Conservation (phyloP, 2,888 invertebrate species). For the Rhyacophila evoluta region DNA sequence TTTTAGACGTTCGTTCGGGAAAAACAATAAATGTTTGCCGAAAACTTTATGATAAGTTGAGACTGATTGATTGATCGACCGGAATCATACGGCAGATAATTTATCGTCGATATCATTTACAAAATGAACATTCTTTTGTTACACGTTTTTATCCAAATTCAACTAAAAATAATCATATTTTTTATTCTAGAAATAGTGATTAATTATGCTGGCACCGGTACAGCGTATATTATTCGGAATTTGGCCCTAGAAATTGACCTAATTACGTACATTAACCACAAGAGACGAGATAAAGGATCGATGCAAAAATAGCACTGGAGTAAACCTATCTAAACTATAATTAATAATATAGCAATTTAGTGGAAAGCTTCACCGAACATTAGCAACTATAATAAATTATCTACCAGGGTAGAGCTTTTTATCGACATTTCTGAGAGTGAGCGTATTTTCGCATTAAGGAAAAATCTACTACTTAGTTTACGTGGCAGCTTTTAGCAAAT, state of each 20-base stretch:
- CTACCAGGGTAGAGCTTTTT: neutral
- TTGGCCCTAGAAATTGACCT: neutral
- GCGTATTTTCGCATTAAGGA: too few species aligned
- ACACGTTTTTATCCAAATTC: too few species aligned
- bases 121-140: too few species aligned
- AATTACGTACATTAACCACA: neutral
- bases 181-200: neutral
- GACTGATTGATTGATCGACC: too few species aligned
- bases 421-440: neutral
- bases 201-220: neutral
- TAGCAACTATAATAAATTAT: constrained; percentile 3
- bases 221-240: neutral
- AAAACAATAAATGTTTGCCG: too few species aligned
- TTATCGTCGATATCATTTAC: too few species aligned
- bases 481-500: too few species aligned
- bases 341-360: neutral
- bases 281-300: neutral
- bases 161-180: too few species aligned
- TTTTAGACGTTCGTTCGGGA: neutral
- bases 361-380: neutral
- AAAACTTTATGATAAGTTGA: too few species aligned
- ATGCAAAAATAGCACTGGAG: neutral
- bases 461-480: too few species aligned
- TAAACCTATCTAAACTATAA: neutral
- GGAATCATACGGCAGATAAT: too few species aligned